phyloP scores from a whole-genome alignment of 2,797 vertebrate genomes.

The Emydoidea blandingii region DNA sequence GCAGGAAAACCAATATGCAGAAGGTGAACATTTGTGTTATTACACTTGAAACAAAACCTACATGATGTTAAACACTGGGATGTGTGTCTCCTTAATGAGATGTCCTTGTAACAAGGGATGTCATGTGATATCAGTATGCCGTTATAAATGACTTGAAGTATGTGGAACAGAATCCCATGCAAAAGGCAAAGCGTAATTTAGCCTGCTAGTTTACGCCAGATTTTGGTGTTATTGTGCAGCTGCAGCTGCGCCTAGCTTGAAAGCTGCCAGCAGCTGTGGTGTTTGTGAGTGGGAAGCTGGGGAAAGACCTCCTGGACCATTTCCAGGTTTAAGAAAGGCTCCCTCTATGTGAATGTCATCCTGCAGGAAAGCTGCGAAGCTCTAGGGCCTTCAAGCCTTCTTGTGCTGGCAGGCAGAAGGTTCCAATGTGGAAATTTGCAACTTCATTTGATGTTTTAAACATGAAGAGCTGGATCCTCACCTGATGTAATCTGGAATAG shows the following conservation, averaged over 20 bases:
- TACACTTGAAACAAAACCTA: neutral
- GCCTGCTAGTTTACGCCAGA: neutral
- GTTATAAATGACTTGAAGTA: conserved; percentile 21
- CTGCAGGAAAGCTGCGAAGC: neutral
- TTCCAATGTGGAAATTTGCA: accelerated
- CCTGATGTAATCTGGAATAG: neutral
- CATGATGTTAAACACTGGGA: accelerated
- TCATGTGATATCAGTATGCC: accelerated
- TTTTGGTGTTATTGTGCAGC: neutral
- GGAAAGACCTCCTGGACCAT: neutral
- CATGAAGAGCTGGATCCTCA: accelerated
- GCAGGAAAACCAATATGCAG: accelerated
- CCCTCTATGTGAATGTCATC: accelerated
- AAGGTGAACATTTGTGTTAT: neutral
- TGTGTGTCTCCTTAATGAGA: accelerated
- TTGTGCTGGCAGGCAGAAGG: neutral
- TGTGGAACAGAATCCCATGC: neutral
- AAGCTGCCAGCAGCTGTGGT: neutral
- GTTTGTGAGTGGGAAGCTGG: neutral
- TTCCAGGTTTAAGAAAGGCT: accelerated
- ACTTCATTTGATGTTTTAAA: accelerated
- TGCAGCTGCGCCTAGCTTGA: neutral
- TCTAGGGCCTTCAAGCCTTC: neutral
- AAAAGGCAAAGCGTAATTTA: neutral
- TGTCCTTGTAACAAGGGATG: neutral